Conservation (phyloP, 2,113 vertebrate species). For the Centropus bengalensis region DNA sequence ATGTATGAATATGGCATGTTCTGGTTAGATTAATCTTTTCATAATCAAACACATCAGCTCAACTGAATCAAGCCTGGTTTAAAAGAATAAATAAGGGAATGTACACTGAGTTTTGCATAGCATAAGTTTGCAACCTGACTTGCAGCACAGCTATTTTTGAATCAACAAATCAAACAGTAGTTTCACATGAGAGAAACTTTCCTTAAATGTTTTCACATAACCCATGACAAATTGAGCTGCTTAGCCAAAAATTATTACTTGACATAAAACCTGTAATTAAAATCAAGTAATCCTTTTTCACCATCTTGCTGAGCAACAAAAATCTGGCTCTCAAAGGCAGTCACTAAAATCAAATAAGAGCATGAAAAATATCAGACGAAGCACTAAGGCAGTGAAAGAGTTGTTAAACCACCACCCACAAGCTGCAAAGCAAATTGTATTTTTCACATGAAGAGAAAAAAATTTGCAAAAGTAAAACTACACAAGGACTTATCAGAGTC, state of each 20-base stretch:
- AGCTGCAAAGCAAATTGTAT: neutral
- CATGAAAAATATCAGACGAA: constrained; percentile 18
- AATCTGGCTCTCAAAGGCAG: constrained; percentile 26
- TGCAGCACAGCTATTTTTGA: constrained; percentile 43
- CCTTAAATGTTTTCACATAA: constrained; percentile 34
- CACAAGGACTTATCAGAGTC: neutral
- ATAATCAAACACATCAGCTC: constrained; percentile 18
- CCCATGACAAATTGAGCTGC: constrained; percentile 40
- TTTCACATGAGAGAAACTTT: constrained; percentile 34
- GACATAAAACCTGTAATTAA: constrained; percentile 50
- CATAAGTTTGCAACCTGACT: neutral
- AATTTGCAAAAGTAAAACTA: neutral
- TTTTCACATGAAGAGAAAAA: neutral
- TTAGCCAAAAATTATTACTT: constrained; percentile 45
- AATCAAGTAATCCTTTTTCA: constrained; percentile 40
- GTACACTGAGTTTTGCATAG: neutral
- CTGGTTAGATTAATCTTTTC: neutral
- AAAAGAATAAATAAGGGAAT: neutral
- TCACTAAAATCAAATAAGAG: constrained; percentile 32
- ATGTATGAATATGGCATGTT: neutral
- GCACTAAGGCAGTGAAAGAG: neutral
- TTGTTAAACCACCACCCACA: constrained; percentile 10
- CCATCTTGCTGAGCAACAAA: neutral
- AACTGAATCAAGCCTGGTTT: neutral
- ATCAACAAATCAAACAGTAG: constrained; percentile 30